Evolutionary conservation across 2,888 invertebrate genomes (phyloP).

Genomic region (Sericinus montela): DNA sequence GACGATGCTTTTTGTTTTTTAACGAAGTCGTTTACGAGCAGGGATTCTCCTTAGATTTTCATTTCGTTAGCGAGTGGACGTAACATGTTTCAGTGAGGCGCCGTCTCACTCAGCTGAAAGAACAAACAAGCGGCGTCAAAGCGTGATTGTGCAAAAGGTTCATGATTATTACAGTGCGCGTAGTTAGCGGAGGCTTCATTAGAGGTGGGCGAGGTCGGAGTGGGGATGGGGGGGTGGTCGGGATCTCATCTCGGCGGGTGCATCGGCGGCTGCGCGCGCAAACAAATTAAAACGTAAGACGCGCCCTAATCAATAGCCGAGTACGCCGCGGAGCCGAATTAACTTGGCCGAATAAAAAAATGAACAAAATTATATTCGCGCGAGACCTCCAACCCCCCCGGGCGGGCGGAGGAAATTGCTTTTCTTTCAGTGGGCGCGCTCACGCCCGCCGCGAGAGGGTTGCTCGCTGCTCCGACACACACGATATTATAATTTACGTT

Average conservation of each 20-base stretch:
- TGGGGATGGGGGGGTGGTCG: constrained; percentile 33
- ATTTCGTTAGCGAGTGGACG: constrained; percentile 38
- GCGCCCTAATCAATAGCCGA: constrained; percentile 79
- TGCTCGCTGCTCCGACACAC: constrained; percentile 60
- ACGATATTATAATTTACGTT: constrained; percentile 80
- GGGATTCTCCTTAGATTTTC: constrained; percentile 14
- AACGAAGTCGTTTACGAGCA: constrained; percentile 8
- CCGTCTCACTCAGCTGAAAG: constrained; percentile 32
- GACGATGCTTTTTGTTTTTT: constrained; percentile 6
- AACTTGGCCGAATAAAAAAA: constrained; percentile 78
- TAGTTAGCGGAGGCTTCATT: constrained; percentile 72
- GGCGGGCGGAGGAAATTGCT: constrained; percentile 75
- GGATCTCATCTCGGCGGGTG: constrained; percentile 69
- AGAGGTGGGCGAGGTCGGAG: constrained; percentile 37
- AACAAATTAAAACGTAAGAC: constrained; percentile 80
- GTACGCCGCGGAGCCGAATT: constrained; percentile 76
- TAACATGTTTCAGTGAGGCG: constrained; percentile 32
- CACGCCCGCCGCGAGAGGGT: constrained; percentile 71
- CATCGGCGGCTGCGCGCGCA: constrained; percentile 78
- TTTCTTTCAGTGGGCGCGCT: constrained; percentile 78
- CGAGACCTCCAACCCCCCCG: constrained; percentile 50
- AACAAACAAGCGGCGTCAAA: constrained; percentile 49
- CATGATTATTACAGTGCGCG: constrained; percentile 58
- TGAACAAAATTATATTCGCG: constrained; percentile 80
- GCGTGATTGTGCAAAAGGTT: constrained; percentile 62